Base-by-base conservation (phyloP, 1,140 invertebrate genomes). In the Brachionus manjavacas region DNA sequence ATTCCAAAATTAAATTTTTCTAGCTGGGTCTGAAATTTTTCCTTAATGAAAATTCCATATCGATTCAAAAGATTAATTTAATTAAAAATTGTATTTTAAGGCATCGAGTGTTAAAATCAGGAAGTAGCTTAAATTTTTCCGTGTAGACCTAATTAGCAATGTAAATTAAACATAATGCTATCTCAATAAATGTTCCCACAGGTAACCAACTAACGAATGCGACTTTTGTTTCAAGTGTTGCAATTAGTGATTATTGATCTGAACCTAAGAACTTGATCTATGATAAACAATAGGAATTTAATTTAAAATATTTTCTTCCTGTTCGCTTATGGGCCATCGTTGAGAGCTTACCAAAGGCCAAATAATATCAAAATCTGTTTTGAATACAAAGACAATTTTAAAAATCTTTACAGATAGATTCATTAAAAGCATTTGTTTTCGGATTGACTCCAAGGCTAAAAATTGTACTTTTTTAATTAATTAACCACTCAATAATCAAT, bases 71-170 rank as follows among this genome's bases (percentile, higher is more conserved):
- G 66, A 68, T 68, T 68, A 68, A 68, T 68, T 68, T 68, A 68
- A 68, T 68, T 39, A 72, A 72, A 72, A 72, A 72, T 72, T 41
- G 11, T 60, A 72, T 72, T 72, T 41, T 9, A 72, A 72, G 68
- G 68, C 68, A 72, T 68, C n/a, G 25, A 39, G 31, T 68, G 25
- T 4, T 16, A 68, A 68, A 68, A 68, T 39, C 31, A 41, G 68
- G 68, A 72, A 72, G 68, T 72, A 72, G 31, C 20, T 68, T 31
- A 68, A 68, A 31, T 72, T 72, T 16, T 72, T 72, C 68, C 68
- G 68, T 72, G 39, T 72, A 72, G 31, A 41, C 31, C 68, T 72
- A 72, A 72, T 68, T 68, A 31, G 66, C 25, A 28, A 68, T 31
- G 31, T 68, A 68, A 68, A 68, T 31, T 31, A 68, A 31, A 68